These are phyloP conservation scores for Poicephalus gulielmi DNA, from an alignment of 2,113 vertebrate genomes.

Conservation along the genomic window DNA sequence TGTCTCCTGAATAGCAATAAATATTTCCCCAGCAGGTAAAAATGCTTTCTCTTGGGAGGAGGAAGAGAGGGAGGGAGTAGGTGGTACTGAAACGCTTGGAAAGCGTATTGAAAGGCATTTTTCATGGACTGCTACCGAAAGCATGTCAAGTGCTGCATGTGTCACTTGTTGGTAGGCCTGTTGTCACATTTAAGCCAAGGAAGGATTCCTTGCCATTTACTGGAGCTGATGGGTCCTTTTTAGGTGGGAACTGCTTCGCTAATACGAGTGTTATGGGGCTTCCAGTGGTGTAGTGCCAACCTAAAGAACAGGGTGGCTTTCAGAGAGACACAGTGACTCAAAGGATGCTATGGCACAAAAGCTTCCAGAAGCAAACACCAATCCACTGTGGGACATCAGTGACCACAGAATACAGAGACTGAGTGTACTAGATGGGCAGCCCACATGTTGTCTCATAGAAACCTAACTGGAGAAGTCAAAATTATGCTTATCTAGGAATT, in stretches of 20 bases:
- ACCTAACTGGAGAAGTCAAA: background rate
- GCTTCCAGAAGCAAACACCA: background rate
- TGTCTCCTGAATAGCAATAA: constrained; percentile 99
- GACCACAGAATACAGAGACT: background rate
- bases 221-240: background rate
- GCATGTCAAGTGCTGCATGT: background rate
- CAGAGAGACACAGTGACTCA: background rate
- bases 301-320: background rate
- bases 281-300: background rate
- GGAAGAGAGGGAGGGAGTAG: background rate
- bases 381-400: background rate
- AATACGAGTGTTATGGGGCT: background rate
- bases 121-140: background rate
- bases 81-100: background rate
- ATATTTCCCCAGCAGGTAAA: constrained; percentile 98
- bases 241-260: background rate
- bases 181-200: background rate
- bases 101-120: background rate
- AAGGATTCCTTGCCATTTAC: background rate
- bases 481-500: background rate
- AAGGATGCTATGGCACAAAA: background rate
- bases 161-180: background rate
- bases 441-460: background rate
- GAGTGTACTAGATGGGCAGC: background rate
- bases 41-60: background rate